Conservation (phyloP, 2,113 vertebrate species). For the Macaca fascicularis region T2T-MFA8v1.1 NC_088385.1:91150501-91151000, state of each 20-base stretch:
- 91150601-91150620: background rate
- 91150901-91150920: background rate
- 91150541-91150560: background rate
- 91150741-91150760: background rate
- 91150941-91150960: background rate
- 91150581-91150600: background rate
- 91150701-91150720: background rate
- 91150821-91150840: background rate
- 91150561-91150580: background rate
- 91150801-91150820: background rate
- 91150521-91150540: background rate
- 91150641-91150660: background rate
- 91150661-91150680: background rate
- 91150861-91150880: background rate
- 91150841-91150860: background rate
- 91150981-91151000: background rate
- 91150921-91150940: background rate
- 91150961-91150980: background rate
- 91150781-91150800: background rate
- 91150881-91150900: background rate
- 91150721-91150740: background rate
- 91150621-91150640: background rate
- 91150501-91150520: background rate
- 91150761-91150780: background rate
- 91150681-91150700: background rate